Base-by-base conservation (phyloP, 2,113 vertebrate genomes). In the Stigmatopora nigra region DNA sequence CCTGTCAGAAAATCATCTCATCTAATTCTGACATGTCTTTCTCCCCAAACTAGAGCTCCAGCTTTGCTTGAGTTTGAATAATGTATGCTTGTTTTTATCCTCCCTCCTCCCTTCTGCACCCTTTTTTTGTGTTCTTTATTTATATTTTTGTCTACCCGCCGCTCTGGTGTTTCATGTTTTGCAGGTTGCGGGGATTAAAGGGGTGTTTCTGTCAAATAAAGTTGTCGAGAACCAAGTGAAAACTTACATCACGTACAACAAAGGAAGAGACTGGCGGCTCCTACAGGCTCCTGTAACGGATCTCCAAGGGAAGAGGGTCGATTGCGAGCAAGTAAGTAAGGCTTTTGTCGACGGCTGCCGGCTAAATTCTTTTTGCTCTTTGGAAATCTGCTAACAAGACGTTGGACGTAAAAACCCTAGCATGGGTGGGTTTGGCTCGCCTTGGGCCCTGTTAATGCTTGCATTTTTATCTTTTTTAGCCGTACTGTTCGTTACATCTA, bases 151-250 rank as follows among this genome's bases (percentile, higher is more conserved):
- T 51, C 36, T 22, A 38, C 63, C 31, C 38, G 31, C 68, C 31
- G 25, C 69, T 77, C 70, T 70, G 7, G 14, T 60, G 68, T 80
- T 90, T 90, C 91, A 92, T 94, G 93, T 92, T 31, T 92, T 88
- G 86, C 91, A 97, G 95, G 95, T 97, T 93, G 94, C 94, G 71
- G 95, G 95, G 88, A 96, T 97, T 92, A 97, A 97, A 90, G 95
- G 95, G 86, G 94, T 97, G 91, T 95, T 97, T 94, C 93, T 97
- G 92, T 94, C 94, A 88, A 97, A 97, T 91, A 96, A 96, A 92
- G 94, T 94, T 91, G 92, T 92, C 83, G 93, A 95, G 86, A 94
- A 91, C 88, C 92, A 96, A 92, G 94, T 96, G 84, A 96, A 94
- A 91, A 97, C 95, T 76, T 96, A 94, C 87, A 97, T 97, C 90